Conservation (phyloP, 2,888 invertebrate genomes). For the Acanthosepion pharaonis region DNA sequence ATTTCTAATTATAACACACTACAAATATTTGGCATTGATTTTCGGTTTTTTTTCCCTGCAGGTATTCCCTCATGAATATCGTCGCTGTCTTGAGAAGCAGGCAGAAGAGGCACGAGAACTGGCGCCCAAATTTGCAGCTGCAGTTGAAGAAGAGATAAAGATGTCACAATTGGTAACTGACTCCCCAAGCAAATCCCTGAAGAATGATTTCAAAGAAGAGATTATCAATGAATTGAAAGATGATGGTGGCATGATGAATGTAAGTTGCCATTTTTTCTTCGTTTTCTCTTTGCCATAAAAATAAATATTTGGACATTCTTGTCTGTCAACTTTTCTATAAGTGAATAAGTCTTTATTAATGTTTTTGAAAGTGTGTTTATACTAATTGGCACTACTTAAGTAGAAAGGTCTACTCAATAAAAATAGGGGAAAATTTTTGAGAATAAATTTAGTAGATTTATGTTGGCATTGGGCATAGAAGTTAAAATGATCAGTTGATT, state of each 20-base stretch:
- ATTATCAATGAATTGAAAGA: constrained; percentile 57
- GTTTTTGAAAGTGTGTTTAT: too few species aligned
- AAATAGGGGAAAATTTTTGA: too few species aligned
- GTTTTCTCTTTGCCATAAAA: too few species aligned
- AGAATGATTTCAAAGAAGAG: constrained; percentile 59
- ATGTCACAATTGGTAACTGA: too few species aligned
- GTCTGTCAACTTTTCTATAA: too few species aligned
- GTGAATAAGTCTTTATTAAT: too few species aligned
- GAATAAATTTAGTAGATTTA: too few species aligned
- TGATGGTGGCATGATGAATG: constrained; percentile 50
- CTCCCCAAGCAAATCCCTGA: constrained; percentile 40
- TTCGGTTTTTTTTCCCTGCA: constrained; percentile 87
- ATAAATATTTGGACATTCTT: too few species aligned
- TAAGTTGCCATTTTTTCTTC: neutral
- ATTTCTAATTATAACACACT: constrained; percentile 76
- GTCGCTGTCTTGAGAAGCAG: constrained; percentile 86
- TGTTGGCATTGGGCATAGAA: too few species aligned
- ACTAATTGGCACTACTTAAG: too few species aligned
- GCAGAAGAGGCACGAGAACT: constrained; percentile 55
- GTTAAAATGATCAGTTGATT: too few species aligned
- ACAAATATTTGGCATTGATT: constrained; percentile 86
- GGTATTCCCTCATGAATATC: constrained; percentile 96
- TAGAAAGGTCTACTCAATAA: too few species aligned
- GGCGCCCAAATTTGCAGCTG: constrained; percentile 34
- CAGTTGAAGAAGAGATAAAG: neutral